Conservation (phyloP, 2,797 vertebrate genomes). For the Holocentrus rufus region DNA sequence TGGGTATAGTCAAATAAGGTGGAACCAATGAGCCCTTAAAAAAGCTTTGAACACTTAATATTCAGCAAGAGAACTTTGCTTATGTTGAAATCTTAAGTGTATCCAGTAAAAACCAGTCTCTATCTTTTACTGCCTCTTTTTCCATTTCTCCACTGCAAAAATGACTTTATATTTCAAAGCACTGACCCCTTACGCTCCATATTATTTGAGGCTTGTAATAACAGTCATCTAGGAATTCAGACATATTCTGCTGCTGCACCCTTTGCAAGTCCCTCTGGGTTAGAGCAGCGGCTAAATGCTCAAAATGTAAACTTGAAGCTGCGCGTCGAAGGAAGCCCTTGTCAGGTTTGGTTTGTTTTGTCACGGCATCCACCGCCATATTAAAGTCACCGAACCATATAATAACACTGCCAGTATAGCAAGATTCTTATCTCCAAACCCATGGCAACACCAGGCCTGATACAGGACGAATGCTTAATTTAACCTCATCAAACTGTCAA, state of each 20-base stretch:
- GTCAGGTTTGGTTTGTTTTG: constrained; percentile 49
- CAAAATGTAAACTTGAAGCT: constrained; percentile 30
- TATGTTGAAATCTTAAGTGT: neutral
- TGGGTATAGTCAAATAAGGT: constrained; percentile 1
- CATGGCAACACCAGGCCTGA: constrained; percentile 1
- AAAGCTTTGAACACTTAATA: neutral
- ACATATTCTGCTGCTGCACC: neutral
- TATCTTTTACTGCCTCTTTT: neutral
- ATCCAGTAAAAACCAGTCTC: neutral
- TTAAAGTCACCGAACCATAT: constrained; percentile 38
- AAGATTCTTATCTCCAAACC: constrained; percentile 41
- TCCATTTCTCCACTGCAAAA: neutral
- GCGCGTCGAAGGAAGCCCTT: constrained; percentile 10
- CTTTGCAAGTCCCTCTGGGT: neutral
- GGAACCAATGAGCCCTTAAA: neutral
- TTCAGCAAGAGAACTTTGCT: neutral
- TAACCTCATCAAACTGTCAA: constrained; percentile 68
- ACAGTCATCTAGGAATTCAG: constrained; percentile 13
- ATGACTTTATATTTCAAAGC: constrained; percentile 6
- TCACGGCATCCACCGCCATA: constrained; percentile 5
- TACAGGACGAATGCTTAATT: constrained; percentile 64
- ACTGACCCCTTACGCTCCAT: constrained; percentile 11
- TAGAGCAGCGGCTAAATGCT: neutral
- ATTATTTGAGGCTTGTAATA: constrained; percentile 27
- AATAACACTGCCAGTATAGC: constrained; percentile 18